Evolutionary conservation across 2,113 vertebrate genomes (phyloP), one percentile per base, ranked within the genome.

Genomic region (Machaerirhynchus nigripectus): DNA sequence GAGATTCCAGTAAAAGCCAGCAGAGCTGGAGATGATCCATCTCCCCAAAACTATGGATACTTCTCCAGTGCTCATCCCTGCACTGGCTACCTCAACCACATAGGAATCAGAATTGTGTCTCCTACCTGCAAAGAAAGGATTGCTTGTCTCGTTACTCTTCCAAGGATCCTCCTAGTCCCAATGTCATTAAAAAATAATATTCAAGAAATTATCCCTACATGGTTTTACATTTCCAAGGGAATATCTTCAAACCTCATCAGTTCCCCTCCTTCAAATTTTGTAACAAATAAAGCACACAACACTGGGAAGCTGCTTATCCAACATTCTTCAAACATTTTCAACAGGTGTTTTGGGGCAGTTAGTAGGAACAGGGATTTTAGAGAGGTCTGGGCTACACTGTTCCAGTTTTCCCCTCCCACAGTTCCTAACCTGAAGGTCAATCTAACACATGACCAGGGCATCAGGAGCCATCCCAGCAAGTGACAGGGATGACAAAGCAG

Each of bases 391-490:
- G n/a, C 44, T 89, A 42, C 52, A 17, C 17, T 47, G 27, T 81
- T 57, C 53, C 61, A 31, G 28, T 37, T 82, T 79, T 83, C 28
- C 27, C 65, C 61, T 89, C 60, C 44, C 56, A 63, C 2, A 2
- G 31, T n/a, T 88, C 46, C 46, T 18, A 77, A 46, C 46, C 53
- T 57, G 39, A 75, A 61, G 35, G 61, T 63, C 61, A 28, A 7
- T 37, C 35, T 28, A 15, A 46, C 15, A 55, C 33, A 42, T 0
- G 0, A 35, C 11, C 15, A 11, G 42, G n/a, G 53, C 10, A 84
- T 30, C 73, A 59, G 77, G 17, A 94, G 44, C 46, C 56, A 53
- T 17, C 69, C 47, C 80, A 67, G 52, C 35, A 49, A 24, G 52
- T 37, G 56, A 37, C 60, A 67, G 2, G 21, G 70, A 35, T 5